Evolutionary conservation across 1,140 invertebrate genomes (phyloP).

Genomic region (Dreissena rostriformis): DNA sequence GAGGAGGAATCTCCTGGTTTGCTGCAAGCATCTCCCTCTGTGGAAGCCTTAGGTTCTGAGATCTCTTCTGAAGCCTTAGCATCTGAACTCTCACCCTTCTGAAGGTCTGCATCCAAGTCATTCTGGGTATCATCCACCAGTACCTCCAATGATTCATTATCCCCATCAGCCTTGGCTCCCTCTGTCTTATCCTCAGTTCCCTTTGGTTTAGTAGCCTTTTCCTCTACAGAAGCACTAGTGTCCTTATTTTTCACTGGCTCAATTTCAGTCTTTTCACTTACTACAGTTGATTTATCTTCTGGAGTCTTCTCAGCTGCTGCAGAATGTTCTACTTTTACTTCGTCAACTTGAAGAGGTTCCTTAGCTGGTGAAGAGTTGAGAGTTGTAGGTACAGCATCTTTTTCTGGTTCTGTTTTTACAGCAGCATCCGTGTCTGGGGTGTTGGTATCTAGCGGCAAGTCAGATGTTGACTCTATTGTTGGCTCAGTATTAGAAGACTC

Average conservation of each 20-base stretch:
- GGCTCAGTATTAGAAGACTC: constrained; percentile 19
- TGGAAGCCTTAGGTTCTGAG: background rate
- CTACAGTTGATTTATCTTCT: too few species aligned
- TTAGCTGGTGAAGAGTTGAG: too few species aligned
- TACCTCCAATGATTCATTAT: constrained; percentile 52
- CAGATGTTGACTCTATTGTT: background rate
- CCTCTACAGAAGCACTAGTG: background rate
- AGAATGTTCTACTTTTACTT: too few species aligned
- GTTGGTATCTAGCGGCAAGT: background rate
- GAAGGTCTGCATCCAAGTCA: constrained; percentile 54
- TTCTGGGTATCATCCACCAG: constrained; percentile 54
- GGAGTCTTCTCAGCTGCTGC: too few species aligned
- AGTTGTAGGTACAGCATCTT: background rate
- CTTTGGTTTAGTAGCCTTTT: background rate
- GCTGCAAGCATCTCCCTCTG: constrained; percentile 1
- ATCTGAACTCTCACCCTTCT: constrained; percentile 32
- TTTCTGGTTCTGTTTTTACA: constrained; percentile 13
- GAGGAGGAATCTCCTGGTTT: constrained; percentile 16
- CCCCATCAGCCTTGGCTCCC: constrained; percentile 38
- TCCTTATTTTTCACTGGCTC: background rate
- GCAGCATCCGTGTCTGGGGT: background rate
- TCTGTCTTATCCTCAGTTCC: constrained; percentile 31
- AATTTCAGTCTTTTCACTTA: too few species aligned
- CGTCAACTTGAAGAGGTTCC: too few species aligned
- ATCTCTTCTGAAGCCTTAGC: constrained; percentile 2